phyloP scores from a whole-genome alignment of 1,140 invertebrate genomes.

The Halictus rubicundus region DNA sequence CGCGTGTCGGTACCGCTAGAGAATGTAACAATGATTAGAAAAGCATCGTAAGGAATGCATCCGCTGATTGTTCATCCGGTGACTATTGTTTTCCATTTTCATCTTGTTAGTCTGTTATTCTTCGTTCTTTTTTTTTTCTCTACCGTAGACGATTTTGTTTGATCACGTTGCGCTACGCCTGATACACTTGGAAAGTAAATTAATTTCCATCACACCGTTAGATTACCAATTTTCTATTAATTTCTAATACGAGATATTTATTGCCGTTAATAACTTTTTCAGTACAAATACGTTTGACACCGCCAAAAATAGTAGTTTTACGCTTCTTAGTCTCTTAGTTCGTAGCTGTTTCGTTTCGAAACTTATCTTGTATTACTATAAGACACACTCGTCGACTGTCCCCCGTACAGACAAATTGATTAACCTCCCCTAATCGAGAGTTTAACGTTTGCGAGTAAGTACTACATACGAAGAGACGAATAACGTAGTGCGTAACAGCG shows the following conservation, averaged over 20 bases:
- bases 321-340: slow-evolving; percentile 39
- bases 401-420: slow-evolving; percentile 12
- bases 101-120: not conserved
- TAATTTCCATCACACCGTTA: slow-evolving; percentile 39
- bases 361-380: not conserved
- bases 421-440: not conserved
- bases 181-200: slow-evolving; percentile 78
- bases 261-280: slow-evolving; percentile 20
- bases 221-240: slow-evolving; percentile 21
- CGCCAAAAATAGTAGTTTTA: slow-evolving; percentile 36
- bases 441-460: not conserved
- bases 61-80: slow-evolving; percentile 37
- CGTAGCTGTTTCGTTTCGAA: slow-evolving; percentile 10
- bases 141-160: slow-evolving; percentile 48
- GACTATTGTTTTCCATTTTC: slow-evolving; percentile 5
- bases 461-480: too few relatives aligned
- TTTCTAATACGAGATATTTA: slow-evolving; percentile 11
- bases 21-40: slow-evolving; percentile 27
- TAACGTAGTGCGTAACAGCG: not conserved
- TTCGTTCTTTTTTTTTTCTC: not conserved
- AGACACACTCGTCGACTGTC: not conserved
- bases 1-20: slow-evolving; percentile 40
- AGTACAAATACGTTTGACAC: slow-evolving; percentile 39
- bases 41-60: slow-evolving; percentile 43
- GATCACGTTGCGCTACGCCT: slow-evolving; percentile 74